phyloP scores from a whole-genome alignment of 2,113 vertebrate species.

The Myrmophylax atrothorax region DNA sequence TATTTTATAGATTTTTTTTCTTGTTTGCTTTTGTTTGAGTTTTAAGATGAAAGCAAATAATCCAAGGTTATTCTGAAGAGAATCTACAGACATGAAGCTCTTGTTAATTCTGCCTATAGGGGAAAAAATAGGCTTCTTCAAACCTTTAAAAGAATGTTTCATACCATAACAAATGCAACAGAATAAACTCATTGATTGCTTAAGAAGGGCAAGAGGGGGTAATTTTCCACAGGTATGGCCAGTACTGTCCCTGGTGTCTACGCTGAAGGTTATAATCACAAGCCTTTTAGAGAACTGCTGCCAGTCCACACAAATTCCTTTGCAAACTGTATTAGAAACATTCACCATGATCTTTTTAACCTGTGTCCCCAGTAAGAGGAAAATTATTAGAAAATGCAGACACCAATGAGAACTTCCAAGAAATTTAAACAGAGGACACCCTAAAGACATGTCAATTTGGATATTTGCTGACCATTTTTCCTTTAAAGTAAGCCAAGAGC shows the following conservation, averaged over 20 bases:
- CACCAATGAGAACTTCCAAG: not conserved
- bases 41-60: slow-evolving; percentile 59
- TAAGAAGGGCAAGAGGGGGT: not conserved
- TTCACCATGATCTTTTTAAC: not conserved
- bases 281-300: not conserved
- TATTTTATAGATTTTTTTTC: slow-evolving; percentile 17
- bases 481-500: slow-evolving; percentile 5
- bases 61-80: slow-evolving; percentile 38
- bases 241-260: not conserved
- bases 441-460: not conserved
- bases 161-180: not conserved
- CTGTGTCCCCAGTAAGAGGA: not conserved
- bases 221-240: not conserved
- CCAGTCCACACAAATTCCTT: slow-evolving; percentile 7
- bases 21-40: not conserved
- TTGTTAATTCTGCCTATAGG: slow-evolving; percentile 21
- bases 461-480: not conserved
- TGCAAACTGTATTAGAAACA: slow-evolving; percentile 18
- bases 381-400: not conserved
- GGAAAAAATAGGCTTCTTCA: not conserved
- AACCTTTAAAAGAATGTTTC: not conserved
- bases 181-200: not conserved
- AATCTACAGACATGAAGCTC: slow-evolving; percentile 1
- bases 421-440: not conserved
- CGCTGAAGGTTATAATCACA: not conserved